phyloP scores from a whole-genome alignment of 2,888 invertebrate species.

The Maniola hyperantus region DNA sequence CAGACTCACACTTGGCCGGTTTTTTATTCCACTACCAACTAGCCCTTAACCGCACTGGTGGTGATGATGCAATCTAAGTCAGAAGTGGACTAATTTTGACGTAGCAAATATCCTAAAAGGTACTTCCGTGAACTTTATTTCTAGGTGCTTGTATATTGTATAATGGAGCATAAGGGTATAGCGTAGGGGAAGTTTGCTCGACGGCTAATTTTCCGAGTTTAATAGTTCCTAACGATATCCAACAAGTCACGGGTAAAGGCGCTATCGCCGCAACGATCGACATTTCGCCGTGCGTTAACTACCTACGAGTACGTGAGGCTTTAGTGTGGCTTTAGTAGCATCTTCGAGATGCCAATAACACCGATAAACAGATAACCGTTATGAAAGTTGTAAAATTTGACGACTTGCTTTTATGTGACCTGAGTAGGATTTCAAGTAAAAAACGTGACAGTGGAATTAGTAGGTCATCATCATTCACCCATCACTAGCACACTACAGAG shows the following conservation, averaged over 20 bases:
- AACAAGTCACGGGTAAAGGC: conserved; percentile 37
- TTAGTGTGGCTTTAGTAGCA: background rate
- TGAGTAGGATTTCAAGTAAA: too few species aligned
- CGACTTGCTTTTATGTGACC: too few species aligned
- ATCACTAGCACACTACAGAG: too few species aligned
- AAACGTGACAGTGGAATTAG: too few species aligned
- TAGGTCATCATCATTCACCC: too few species aligned
- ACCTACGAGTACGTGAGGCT: background rate
- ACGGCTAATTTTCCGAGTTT: conserved; percentile 61
- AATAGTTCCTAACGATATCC: conserved; percentile 65
- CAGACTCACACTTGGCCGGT: too few species aligned
- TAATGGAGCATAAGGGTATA: conserved; percentile 49
- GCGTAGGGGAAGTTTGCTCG: conserved; percentile 57
- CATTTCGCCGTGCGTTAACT: conserved; percentile 27
- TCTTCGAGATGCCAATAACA: background rate
- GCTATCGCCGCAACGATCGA: conserved; percentile 34
- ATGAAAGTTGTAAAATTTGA: too few species aligned
- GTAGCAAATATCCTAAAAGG: background rate
- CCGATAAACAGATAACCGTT: background rate
- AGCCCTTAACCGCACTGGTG: too few species aligned
- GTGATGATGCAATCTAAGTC: too few species aligned
- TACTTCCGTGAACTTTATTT: conserved; percentile 16
- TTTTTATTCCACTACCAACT: too few species aligned
- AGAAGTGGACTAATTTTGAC: too few species aligned
- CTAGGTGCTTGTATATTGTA: conserved; percentile 35